Base-by-base conservation (phyloP, 2,888 invertebrate species). In the Stenodema calcarata region DNA sequence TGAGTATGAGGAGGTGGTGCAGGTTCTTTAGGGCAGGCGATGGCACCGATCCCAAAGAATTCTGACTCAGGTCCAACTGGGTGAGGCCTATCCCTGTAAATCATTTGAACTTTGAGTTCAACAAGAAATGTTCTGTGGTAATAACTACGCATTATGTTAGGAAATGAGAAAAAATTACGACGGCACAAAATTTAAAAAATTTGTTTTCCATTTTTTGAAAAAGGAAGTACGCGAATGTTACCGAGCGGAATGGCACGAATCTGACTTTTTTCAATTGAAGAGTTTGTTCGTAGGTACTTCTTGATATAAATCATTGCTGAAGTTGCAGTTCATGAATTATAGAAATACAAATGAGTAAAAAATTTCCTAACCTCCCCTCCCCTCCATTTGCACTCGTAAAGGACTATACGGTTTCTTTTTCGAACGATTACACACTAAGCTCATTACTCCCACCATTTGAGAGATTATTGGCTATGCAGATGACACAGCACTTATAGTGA, bases 11-110 rank as follows among this genome's bases (percentile, higher is more conserved):
- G 88, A 97, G 93, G 90, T 95, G 95, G 91, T 95, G 95, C 81
- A 97, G 94, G 91, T 95, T 95, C 89, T 94, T 94, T 90, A 96
- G 93, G 0, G 97, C 96, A 30, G 93, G 92, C 0, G 96, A 96
- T 30, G 97, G 97, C 76, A 97, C 96, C 73, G 94, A 93, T 88
- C 93, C 94, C 90, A 97, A 92, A 89, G 95, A 95, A 92, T 98
- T 98, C 90, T 96, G 95, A 0, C 97, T 97, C 75, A 97, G 94
- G 91, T 97, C 97, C 90, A 98, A 92, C 90, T 97, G 96, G 27
- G 97, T 97, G 90, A 98, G 92, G 91, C 95, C 96, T 92, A 96
- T 95, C 89, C 96, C 96, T 96, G 91, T 28, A 84, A 84, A 84
- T 4, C 82, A 73, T 44, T 84, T 62, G 62, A 62, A 84, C 28